phyloP scores from a whole-genome alignment of 2,888 invertebrate species.

The Bhutanitis thaidina region DNA sequence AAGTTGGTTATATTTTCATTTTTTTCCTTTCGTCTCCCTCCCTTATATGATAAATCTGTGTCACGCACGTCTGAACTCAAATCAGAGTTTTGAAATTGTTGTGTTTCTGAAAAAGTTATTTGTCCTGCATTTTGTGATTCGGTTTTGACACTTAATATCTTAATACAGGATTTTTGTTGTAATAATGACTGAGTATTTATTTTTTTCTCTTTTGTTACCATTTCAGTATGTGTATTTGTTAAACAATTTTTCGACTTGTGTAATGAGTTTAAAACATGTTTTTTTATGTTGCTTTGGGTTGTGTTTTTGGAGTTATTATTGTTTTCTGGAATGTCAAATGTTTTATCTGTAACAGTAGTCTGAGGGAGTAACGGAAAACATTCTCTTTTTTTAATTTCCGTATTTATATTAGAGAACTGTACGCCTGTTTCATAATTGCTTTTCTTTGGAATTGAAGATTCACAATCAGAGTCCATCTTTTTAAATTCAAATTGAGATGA shows the following conservation, averaged over 20 bases:
- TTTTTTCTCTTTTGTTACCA: neutral
- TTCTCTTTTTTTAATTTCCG: neutral
- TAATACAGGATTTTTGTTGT: neutral
- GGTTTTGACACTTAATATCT: neutral
- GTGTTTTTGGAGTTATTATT: neutral
- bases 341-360: neutral
- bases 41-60: neutral
- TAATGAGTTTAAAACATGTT: no score
- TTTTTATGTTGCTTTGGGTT: neutral
- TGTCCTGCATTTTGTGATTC: neutral
- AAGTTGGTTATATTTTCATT: neutral
- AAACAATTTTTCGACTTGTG: no score
- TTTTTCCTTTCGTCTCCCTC: neutral
- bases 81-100: neutral
- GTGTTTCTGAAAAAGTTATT: neutral
- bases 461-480: neutral
- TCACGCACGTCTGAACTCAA: neutral
- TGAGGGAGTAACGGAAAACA: neutral
- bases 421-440: neutral
- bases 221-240: neutral
- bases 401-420: neutral
- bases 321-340: slow-evolving; percentile 21
- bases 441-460: neutral
- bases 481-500: neutral
- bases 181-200: neutral